These are phyloP conservation scores for Cephus pygmeus DNA, from an alignment of 2,888 invertebrate species.

Conservation along the genomic window DNA sequence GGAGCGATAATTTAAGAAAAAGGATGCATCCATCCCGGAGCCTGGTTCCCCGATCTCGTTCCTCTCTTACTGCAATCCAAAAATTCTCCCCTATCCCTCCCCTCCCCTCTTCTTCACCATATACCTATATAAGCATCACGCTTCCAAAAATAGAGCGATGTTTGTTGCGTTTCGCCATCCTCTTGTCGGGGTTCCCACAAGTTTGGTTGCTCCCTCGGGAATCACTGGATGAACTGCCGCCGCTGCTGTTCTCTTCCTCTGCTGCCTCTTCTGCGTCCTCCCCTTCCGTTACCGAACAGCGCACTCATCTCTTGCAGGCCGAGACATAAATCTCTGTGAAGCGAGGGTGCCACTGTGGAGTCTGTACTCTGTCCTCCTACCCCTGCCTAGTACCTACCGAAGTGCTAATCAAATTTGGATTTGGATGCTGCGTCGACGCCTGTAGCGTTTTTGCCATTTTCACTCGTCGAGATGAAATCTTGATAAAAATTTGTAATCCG, in stretches of 20 bases:
- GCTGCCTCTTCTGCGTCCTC: slow-evolving; percentile 29
- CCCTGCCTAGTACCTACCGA: no score
- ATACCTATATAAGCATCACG: slow-evolving; percentile 14
- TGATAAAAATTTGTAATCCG: no score
- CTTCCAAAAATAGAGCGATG: slow-evolving; percentile 46
- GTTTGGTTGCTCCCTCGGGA: slow-evolving; percentile 42
- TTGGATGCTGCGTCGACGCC: slow-evolving; percentile 22
- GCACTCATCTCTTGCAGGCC: slow-evolving; percentile 23
- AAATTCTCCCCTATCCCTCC: slow-evolving; percentile 11
- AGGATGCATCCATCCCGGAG: slow-evolving; percentile 59
- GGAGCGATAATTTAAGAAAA: slow-evolving; percentile 59
- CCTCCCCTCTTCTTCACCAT: slow-evolving; percentile 4
- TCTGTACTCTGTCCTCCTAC: slow-evolving; percentile 28
- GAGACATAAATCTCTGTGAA: slow-evolving; percentile 59
- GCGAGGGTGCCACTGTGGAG: slow-evolving; percentile 15
- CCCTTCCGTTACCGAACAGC: slow-evolving; percentile 15
- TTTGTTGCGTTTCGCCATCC: slow-evolving; percentile 30
- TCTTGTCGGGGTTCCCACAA: slow-evolving; percentile 22
- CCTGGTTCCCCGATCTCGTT: slow-evolving; percentile 21
- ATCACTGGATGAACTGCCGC: slow-evolving; percentile 50
- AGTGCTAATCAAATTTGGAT: slow-evolving; percentile 61
- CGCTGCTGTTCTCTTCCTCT: slow-evolving; percentile 32
- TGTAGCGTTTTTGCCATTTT: no score
- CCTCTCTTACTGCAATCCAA: not conserved
- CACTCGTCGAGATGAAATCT: no score